Evolutionary conservation across 2,113 vertebrate species (phyloP).

Genomic region (Echinops telfairi): DNA sequence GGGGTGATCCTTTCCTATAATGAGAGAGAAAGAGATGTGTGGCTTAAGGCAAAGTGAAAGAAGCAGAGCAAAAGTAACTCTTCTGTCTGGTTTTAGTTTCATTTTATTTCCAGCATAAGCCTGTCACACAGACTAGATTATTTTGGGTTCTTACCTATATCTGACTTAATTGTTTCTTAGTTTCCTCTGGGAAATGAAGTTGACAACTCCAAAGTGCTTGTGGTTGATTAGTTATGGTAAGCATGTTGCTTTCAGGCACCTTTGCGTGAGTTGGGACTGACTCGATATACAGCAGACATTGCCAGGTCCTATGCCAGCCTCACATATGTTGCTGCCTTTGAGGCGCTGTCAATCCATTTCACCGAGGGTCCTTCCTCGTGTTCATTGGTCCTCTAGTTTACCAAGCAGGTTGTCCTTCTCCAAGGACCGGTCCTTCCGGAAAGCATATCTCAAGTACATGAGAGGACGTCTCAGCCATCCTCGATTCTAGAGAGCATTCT

Average conservation of each 20-base stretch:
- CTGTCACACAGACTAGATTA: constrained; percentile 10
- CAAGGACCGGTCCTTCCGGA: neutral
- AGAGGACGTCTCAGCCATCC: neutral
- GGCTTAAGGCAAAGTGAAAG: neutral
- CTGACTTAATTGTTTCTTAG: constrained; percentile 30
- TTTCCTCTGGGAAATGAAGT: constrained; percentile 58
- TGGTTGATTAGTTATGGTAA: constrained; percentile 50
- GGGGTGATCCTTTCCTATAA: neutral
- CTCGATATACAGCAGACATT: neutral
- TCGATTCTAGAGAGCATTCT: neutral
- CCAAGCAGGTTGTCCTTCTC: neutral
- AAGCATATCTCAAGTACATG: neutral
- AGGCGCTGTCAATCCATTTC: neutral
- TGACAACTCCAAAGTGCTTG: constrained; percentile 47
- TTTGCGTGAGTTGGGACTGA: too few species aligned
- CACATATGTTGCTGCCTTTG: too few species aligned
- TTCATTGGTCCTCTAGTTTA: neutral
- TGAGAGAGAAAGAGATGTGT: neutral
- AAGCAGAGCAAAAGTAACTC: constrained; percentile 57
- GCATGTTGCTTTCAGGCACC: too few species aligned
- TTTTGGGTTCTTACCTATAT: constrained; percentile 27
- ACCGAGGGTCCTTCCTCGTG: neutral
- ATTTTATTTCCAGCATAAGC: constrained; percentile 41
- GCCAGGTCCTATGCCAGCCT: neutral
- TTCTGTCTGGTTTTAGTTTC: neutral